A percentile compares a stretch with the other conserved stretches of the same genome.
phyloP scores from a whole-genome alignment of 1,140 invertebrate species.

The Danaus plexippus region DNA sequence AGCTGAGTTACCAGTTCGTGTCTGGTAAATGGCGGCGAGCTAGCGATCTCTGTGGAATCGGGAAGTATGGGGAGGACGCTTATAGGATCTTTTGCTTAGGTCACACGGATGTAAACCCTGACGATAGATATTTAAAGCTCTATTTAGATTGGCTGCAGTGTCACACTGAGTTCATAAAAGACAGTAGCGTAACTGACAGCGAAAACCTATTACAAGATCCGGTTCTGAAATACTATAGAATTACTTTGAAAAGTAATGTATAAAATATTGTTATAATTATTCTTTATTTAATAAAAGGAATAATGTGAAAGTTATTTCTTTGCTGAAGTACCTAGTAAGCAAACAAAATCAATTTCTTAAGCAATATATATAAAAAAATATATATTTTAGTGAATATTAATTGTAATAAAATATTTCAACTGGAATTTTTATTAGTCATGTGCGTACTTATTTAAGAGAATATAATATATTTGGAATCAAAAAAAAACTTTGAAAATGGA shows the following conservation, averaged over 20 bases:
- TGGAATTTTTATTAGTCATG: too few species aligned
- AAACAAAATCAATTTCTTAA: too few species aligned
- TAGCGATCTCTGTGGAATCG: constrained; percentile 71
- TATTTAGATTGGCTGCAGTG: constrained; percentile 70
- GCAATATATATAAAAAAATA: too few species aligned
- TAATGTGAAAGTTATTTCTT: background rate
- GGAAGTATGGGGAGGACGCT: constrained; percentile 73
- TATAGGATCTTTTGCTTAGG: constrained; percentile 73
- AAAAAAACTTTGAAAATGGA: too few species aligned
- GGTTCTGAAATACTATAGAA: constrained; percentile 58
- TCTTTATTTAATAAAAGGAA: too few species aligned
- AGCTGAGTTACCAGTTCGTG: constrained; percentile 70
- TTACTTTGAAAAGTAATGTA: constrained; percentile 45
- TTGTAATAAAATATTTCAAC: too few species aligned
- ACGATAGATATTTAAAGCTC: constrained; percentile 70
- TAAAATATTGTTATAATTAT: constrained; percentile 10
- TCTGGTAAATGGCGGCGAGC: constrained; percentile 71
- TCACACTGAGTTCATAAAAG: constrained; percentile 57
- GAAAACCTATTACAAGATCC: constrained; percentile 62
- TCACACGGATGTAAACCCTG: constrained; percentile 70
- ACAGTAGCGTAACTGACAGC: constrained; percentile 51
- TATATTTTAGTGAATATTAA: too few species aligned
- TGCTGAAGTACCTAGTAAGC: background rate
- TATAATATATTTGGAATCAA: too few species aligned
- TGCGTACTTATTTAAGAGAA: too few species aligned